These are phyloP conservation scores for Polylopha cassiicola DNA, from an alignment of 2,888 invertebrate species.

Conservation along the genomic window DNA sequence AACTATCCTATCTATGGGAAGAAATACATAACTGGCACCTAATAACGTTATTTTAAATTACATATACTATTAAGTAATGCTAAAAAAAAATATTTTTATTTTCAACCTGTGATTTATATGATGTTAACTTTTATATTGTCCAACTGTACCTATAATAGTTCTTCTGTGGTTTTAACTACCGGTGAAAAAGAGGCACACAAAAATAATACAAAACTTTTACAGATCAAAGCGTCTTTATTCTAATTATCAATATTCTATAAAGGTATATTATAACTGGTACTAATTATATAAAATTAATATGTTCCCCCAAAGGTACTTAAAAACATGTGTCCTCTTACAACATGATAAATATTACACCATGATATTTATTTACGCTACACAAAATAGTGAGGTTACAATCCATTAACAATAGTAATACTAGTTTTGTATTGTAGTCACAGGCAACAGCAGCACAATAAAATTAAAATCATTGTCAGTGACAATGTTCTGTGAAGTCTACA, in stretches of 20 bases:
- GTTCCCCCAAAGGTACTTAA: conserved; percentile 49
- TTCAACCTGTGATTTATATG: no score
- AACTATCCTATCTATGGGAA: no score
- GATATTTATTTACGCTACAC: conserved; percentile 53
- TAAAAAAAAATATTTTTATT: no score
- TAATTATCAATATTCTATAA: conserved; percentile 52
- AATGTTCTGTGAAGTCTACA: conserved; percentile 96
- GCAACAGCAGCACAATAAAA: background rate
- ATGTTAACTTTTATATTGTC: no score
- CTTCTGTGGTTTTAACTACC: no score
- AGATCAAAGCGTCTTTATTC: conserved; percentile 48
- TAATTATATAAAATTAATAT: conserved; percentile 42
- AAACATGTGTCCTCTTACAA: conserved; percentile 57
- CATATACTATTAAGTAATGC: no score
- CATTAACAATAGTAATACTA: conserved; percentile 46
- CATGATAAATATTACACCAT: conserved; percentile 56
- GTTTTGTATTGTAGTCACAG: conserved; percentile 30
- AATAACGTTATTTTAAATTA: no score
- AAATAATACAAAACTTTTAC: conserved; percentile 19
- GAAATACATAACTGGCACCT: no score
- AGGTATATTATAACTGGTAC: conserved; percentile 61
- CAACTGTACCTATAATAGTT: no score
- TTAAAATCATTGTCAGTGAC: conserved; percentile 82
- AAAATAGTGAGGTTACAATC: conserved; percentile 46
- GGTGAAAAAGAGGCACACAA: conserved; percentile 2